Base-by-base conservation (phyloP, 2,888 invertebrate species). In the Drosophila prostipennis region DNA sequence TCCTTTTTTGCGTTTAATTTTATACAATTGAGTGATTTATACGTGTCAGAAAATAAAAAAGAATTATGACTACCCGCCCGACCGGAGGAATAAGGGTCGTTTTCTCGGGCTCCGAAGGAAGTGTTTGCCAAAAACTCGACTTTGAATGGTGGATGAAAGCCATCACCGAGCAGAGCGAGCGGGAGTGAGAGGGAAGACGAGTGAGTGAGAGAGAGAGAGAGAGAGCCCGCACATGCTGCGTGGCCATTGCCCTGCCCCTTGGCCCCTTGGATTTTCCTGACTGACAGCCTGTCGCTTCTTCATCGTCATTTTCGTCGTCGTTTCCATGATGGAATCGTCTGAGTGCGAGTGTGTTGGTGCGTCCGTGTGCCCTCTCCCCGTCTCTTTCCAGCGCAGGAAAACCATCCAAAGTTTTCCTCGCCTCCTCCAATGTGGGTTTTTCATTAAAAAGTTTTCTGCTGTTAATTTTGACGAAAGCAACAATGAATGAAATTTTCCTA, bases 11-110 rank as follows among this genome's bases (percentile, higher is more conserved):
- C 80, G 70, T 87, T 89, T 89, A 88, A 79, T 91, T 89, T 80
- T 75, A 89, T 88, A 89, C 84, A 90, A 89, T 89, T 91, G 91
- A 90, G 91, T 90, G 90, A 90, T 90, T 90, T 90, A 90, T 90
- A 86, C 89, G 89, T 91, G 90, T 90, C 90, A 90, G 84, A 90
- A 85, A 88, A 89, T 89, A 87, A 80, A 89, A 87, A 89, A 90
- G 90, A 90, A 89, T 88, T 89, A 89, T 89, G 89, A 88, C 74
- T 81, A 36, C 74, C 67, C 78, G 76, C 75, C 73, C 75, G 74
- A 73, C 61, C 74, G 72, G 65, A 51, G 69, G 75, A 83, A 89
- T 84, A 89, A 89, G 87, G 89, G 87, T 89, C 89, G 89, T 74
- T 80, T 67, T 52, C 73, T 60, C 46, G 63, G 43, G 36, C 32